Conservation (phyloP, 2,113 vertebrate species). For the Xiphophorus couchianus region DNA sequence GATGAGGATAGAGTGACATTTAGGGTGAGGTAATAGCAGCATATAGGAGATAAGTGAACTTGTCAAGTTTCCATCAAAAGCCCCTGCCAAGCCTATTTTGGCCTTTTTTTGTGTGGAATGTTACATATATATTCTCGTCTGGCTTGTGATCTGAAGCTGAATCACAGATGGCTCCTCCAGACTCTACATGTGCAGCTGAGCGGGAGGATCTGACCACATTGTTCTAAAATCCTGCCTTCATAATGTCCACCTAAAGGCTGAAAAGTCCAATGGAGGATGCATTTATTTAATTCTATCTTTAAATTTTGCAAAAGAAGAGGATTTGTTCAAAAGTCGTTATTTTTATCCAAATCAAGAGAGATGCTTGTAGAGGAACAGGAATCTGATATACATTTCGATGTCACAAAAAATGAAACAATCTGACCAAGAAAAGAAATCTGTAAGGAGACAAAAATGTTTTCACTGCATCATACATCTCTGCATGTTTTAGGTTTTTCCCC, state of each 20-base stretch:
- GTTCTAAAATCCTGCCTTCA: conserved; percentile 26
- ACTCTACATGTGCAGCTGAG: conserved; percentile 25
- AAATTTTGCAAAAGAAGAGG: conserved; percentile 30
- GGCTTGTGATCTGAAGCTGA: conserved; percentile 49
- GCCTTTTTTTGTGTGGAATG: conserved; percentile 31
- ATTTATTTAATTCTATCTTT: conserved; percentile 46
- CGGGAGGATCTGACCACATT: conserved; percentile 34
- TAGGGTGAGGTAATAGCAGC: neutral
- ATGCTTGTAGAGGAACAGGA: neutral
- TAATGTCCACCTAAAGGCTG: conserved; percentile 28
- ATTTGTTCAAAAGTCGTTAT: conserved; percentile 23
- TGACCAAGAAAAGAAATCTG: too few relatives aligned
- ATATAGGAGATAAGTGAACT: conserved; percentile 15
- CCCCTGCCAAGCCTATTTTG: conserved; percentile 30
- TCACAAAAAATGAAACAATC: too few relatives aligned
- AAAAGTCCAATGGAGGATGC: conserved; percentile 15
- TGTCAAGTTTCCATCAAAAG: neutral
- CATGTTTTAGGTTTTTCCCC: too few relatives aligned
- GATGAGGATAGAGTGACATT: conserved; percentile 14
- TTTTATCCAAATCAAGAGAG: conserved; percentile 20
- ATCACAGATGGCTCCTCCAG: conserved; percentile 37
- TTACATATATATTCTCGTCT: conserved; percentile 41
- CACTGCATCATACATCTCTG: too few relatives aligned
- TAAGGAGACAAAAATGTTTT: too few relatives aligned
- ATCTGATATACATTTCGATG: neutral